Evolutionary conservation across 1,140 invertebrate species (phyloP).

Genomic region (Aphidius gifuensis): DNA sequence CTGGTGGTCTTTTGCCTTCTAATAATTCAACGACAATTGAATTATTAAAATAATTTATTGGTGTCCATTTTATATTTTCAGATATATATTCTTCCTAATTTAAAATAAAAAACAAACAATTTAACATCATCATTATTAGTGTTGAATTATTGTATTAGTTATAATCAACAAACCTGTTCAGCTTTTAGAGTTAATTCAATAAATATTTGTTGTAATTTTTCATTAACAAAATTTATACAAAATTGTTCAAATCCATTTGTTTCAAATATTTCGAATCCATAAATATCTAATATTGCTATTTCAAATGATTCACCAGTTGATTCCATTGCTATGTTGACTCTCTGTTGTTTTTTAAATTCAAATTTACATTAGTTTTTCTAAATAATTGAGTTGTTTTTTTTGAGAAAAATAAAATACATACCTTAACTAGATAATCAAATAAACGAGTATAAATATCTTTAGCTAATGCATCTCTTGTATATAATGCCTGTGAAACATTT

Average conservation of each 20-base stretch:
- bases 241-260: conserved; percentile 83
- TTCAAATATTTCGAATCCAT: conserved; percentile 75
- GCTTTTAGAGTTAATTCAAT: conserved; percentile 74
- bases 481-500: conserved; percentile 66
- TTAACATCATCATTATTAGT: background rate
- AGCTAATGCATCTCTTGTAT: conserved; percentile 66
- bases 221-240: conserved; percentile 93
- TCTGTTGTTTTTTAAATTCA: conserved; percentile 29
- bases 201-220: conserved; percentile 78
- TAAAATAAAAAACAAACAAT: conserved; percentile 16
- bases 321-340: conserved; percentile 65
- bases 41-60: conserved; percentile 79
- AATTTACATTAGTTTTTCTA: no score
- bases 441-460: conserved; percentile 69
- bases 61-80: conserved; percentile 71
- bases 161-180: conserved; percentile 58
- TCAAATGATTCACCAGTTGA: conserved; percentile 54
- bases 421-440: conserved; percentile 69
- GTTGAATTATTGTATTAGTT: background rate
- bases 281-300: conserved; percentile 66
- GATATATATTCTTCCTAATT: conserved; percentile 68
- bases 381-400: no score
- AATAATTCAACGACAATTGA: conserved; percentile 72
- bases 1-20: conserved; percentile 59
- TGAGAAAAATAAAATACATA: no score